Base-by-base conservation (phyloP, 2,888 invertebrate genomes). In the Apamea sordens region DNA sequence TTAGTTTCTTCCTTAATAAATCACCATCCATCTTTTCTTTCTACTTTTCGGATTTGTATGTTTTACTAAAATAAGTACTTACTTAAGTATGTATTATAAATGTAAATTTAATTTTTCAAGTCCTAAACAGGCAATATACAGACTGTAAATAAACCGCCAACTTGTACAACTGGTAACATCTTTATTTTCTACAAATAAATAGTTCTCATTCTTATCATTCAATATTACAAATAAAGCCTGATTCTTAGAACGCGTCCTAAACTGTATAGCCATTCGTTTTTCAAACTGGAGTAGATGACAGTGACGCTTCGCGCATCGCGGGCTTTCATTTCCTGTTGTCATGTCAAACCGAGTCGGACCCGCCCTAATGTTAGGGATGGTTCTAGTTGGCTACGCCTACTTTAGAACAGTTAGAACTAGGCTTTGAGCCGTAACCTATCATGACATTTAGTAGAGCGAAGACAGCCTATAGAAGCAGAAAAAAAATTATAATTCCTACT, bases 301-400 rank as follows among this genome's bases (percentile, higher is more conserved):
- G 87, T 67, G 79, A 36, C 73, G 85, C 87, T 87, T 74, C 80
- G 85, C 72, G 87, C 84, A 74, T 79, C 87, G 80, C 36, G 61
- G 47, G 24, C 63, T 71, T 78, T 71, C 67, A 64, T 87, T 84
- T 87, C 85, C 84, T 84, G 84, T 79, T 79, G 67, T 84, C 80
- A 78, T 79, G 59, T 84, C 73, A 61, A 87, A 71, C 73, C 69
- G 56, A 63, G 56, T 44, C 56, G 59, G 84, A 32, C 73, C 84
- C 84, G 85, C 84, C 83, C 85, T 84, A 84, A 84, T 84, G 84
- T 79, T 84, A 87, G 84, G 87, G 73, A 84, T 84, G 87, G 84
- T 84, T 87, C 84, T 87, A 79, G 70, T 73, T 68, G 67, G 87
- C 79, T 78, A 79, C 87, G 71, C 87, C 84, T 71, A 74, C 59